These are phyloP conservation scores for Heteromormyrus szaboi DNA, from an alignment of 2,797 vertebrate species.

Conservation along the genomic window DNA sequence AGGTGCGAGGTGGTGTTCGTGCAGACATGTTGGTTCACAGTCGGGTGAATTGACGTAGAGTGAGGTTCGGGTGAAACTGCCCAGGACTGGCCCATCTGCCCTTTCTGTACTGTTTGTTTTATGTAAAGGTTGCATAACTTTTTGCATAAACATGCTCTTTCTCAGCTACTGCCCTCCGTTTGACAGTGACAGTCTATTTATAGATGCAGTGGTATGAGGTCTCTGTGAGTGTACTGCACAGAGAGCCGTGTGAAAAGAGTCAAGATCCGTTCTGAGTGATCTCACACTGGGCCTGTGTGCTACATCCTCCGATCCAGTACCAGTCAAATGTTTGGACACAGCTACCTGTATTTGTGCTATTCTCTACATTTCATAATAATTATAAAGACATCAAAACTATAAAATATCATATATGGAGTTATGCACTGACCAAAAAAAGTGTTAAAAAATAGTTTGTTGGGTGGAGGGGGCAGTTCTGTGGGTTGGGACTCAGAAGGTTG, in stretches of 20 bases:
- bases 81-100: background rate
- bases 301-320: background rate
- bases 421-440: background rate
- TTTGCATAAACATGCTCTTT: background rate
- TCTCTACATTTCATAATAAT: background rate
- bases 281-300: background rate
- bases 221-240: background rate
- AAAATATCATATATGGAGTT: background rate
- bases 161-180: background rate
- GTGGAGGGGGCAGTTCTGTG: background rate
- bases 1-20: slow-evolving; percentile 53
- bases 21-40: background rate
- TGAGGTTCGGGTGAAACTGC: background rate
- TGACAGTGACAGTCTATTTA: background rate
- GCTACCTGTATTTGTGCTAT: background rate
- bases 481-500: background rate
- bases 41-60: background rate
- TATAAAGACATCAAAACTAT: background rate
- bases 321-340: background rate
- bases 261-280: background rate
- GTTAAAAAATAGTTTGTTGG: background rate
- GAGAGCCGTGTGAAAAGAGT: background rate
- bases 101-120: background rate
- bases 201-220: background rate
- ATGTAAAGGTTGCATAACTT: background rate